These are phyloP conservation scores for Apteryx owenii DNA, from an alignment of 2,113 vertebrate species.

Conservation along the genomic window DNA sequence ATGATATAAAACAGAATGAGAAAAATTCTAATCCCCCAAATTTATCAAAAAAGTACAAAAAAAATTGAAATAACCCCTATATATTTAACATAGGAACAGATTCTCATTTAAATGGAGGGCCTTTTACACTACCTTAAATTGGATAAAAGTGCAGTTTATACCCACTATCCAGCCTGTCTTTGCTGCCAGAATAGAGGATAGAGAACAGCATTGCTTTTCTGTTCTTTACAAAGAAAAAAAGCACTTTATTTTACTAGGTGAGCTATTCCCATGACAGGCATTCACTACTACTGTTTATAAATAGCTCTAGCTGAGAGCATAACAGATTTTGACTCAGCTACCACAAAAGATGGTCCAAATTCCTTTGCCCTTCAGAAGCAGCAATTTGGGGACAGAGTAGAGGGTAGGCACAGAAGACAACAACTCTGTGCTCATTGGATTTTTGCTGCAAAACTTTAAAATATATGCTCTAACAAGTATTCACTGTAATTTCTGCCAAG, in stretches of 20 bases:
- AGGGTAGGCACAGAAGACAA: neutral
- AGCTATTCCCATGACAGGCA: neutral
- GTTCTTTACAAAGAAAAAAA: neutral
- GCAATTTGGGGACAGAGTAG: neutral
- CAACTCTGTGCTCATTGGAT: neutral
- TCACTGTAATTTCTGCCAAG: neutral
- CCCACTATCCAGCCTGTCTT: neutral
- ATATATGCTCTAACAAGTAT: neutral
- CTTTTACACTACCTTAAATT: neutral
- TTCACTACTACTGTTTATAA: conserved; percentile 17
- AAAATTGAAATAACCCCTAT: neutral
- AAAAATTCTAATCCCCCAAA: neutral
- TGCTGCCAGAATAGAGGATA: neutral
- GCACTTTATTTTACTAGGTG: neutral
- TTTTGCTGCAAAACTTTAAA: neutral
- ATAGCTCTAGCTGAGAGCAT: neutral
- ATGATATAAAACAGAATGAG: neutral
- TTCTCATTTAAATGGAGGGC: neutral
- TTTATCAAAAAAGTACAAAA: neutral
- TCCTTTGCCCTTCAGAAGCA: neutral
- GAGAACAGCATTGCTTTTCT: neutral
- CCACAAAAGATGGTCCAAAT: neutral
- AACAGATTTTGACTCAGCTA: conserved; percentile 38
- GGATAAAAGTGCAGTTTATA: neutral
- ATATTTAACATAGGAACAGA: neutral